Evolutionary conservation across 1,140 invertebrate species (phyloP), one percentile per base, ranked within the genome.

Genomic region (Berghia stephanieae): DNA sequence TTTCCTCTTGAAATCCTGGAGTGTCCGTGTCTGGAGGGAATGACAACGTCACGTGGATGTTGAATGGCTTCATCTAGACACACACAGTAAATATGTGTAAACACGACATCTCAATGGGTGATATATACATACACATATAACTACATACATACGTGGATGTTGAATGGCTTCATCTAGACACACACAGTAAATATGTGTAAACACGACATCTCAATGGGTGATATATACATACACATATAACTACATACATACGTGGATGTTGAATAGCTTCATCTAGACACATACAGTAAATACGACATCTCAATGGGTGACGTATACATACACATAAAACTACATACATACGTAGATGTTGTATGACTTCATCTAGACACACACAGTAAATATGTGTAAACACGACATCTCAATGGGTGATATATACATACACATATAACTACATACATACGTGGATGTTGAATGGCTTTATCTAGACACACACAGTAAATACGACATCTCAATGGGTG

Each of bases 21-120:
- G 98, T 99, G 86, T 99, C 96, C 0, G 98, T 99, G 86, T 99
- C 98, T 8, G 98, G 96, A 34, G 98, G 98, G 83, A 96, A 93
- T 5, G 94, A 92, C 3, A 99, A 83, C 0, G 96, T 99, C 0
- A 99, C 92, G 42, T 92, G 92, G 0, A 99, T 93, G 83, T 94
- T 93, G 80, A 95, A 93, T 1, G 94, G 93, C 68, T 93, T 92
- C 3, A 95, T 86, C 92, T 93, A 80, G 71, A 13, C 8, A 69
- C 38, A 36, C 27, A 31, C 6, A 24, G 57, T 57, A 73, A 3
- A 5, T 49, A 2, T 38, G n/a, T 24, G 13, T 34, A 16, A 72
- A 55, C 3, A 16, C 18, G 44, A 52, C 21, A 52, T 72, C 13
- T 18, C 18, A 52, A 72, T 36, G 3, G 13, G 24, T 36, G 55